phyloP scores from a whole-genome alignment of 2,113 vertebrate genomes.

The Alectura lathami region DNA sequence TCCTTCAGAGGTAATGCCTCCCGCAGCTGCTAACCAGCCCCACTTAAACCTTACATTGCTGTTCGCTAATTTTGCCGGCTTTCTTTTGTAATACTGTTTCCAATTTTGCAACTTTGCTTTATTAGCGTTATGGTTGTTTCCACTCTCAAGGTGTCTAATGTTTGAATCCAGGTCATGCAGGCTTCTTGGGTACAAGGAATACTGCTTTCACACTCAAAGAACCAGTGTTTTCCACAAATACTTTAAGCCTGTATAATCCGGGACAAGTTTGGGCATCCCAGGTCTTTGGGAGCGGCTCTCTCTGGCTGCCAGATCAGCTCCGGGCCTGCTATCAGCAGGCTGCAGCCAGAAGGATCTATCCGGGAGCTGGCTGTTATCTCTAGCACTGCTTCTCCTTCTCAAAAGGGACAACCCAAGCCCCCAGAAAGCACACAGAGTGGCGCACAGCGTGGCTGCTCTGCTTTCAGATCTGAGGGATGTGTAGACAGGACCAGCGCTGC shows the following conservation, averaged over 20 bases:
- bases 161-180: background rate
- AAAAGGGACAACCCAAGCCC: background rate
- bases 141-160: background rate
- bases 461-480: fast-evolving
- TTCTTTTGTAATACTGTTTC: background rate
- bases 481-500: fast-evolving
- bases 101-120: background rate
- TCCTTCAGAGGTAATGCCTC: background rate
- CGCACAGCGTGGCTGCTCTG: fast-evolving
- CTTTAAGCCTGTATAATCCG: background rate
- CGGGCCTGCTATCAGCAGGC: background rate
- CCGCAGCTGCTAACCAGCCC: background rate
- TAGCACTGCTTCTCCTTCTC: background rate
- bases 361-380: background rate
- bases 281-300: background rate
- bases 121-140: background rate
- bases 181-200: background rate
- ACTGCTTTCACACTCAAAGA: background rate
- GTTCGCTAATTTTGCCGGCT: background rate
- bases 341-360: background rate
- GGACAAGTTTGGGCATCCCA: constrained; percentile 43
- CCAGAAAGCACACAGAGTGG: fast-evolving
- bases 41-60: background rate
- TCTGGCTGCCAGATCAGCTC: background rate
- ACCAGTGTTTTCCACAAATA: background rate